Evolutionary conservation across 2,888 invertebrate species (phyloP).

Genomic region (Cheilosia soror): DNA sequence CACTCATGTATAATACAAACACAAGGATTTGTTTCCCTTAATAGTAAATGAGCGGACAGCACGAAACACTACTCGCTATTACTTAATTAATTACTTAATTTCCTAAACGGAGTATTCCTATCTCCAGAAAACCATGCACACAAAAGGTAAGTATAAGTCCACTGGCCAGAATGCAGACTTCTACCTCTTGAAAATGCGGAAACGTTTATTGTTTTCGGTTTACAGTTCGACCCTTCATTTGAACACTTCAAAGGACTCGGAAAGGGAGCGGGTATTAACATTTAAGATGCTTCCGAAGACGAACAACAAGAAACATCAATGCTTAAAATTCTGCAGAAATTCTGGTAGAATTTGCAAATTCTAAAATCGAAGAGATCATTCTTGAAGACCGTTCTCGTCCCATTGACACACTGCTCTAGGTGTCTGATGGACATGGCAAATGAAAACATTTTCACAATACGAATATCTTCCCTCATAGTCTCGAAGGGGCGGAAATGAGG

Average conservation of each 20-base stretch:
- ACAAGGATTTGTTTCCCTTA: constrained; percentile 40
- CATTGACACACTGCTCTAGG: constrained; percentile 61
- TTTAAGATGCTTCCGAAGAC: neutral
- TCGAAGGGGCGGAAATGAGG: constrained; percentile 29
- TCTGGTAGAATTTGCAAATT: constrained; percentile 5
- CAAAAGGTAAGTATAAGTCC: constrained; percentile 2
- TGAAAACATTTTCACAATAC: constrained; percentile 69
- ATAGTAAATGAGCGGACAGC: constrained; percentile 23
- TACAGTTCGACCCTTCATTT: constrained; percentile 52
- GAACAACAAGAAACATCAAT: constrained; percentile 1
- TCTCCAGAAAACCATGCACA: constrained; percentile 14
- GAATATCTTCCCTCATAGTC: neutral
- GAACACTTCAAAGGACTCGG: neutral
- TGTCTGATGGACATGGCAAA: constrained; percentile 62
- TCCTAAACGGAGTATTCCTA: constrained; percentile 11
- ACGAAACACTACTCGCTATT: constrained; percentile 49
- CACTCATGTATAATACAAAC: constrained; percentile 16
- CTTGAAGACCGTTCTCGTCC: constrained; percentile 4
- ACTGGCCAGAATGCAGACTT: neutral
- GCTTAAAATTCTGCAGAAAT: neutral
- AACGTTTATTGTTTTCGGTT: constrained; percentile 56
- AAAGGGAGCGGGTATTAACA: neutral
- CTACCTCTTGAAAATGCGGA: constrained; percentile 23
- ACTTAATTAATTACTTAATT: constrained; percentile 61
- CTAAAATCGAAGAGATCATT: constrained; percentile 18